These are phyloP conservation scores for Numenius phaeopus DNA, from an alignment of 2,797 vertebrate genomes.

Conservation along the genomic window DNA sequence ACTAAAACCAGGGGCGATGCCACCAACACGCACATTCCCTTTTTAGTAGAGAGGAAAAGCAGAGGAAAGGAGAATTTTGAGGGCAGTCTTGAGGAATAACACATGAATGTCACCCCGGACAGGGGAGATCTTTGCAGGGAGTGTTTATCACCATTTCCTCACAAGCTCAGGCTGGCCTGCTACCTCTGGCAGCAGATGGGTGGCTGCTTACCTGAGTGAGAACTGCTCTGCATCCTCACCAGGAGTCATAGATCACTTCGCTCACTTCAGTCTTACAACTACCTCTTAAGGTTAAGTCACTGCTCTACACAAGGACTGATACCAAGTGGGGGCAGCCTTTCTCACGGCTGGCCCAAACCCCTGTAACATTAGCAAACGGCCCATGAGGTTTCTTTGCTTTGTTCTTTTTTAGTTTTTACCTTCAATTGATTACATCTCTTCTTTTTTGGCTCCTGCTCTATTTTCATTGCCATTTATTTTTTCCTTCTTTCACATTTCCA, in stretches of 20 bases:
- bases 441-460: neutral
- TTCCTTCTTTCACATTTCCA: neutral
- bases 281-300: fast-evolving
- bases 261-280: neutral
- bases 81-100: neutral
- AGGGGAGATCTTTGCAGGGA: neutral
- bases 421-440: neutral
- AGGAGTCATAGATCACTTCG: fast-evolving
- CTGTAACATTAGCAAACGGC: neutral
- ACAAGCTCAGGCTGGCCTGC: neutral
- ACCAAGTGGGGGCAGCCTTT: neutral
- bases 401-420: neutral
- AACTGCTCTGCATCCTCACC: neutral
- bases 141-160: neutral
- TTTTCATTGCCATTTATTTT: neutral
- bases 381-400: neutral
- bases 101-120: neutral
- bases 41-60: neutral
- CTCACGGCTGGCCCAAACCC: neutral
- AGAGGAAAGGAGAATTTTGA: neutral
- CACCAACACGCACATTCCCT: fast-evolving
- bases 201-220: neutral
- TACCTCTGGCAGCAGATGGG: neutral
- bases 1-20: fast-evolving
- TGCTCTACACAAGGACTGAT: neutral